phyloP scores from a whole-genome alignment of 53 echinoderm and acorn worm species.

The Hippasteria phrygiana region DNA sequence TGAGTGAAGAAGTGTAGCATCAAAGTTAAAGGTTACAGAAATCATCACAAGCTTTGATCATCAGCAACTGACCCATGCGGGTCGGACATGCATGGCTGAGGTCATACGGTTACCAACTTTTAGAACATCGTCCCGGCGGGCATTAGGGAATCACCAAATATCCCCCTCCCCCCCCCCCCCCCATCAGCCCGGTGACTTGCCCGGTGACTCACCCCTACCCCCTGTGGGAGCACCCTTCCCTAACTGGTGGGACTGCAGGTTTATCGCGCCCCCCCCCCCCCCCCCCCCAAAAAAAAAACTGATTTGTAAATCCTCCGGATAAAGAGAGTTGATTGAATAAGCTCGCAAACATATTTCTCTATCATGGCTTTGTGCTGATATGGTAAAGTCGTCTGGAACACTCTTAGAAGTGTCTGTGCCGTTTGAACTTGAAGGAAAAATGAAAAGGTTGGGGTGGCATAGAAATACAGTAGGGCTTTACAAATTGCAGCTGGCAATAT shows the following conservation, averaged over 20 bases:
- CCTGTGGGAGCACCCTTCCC: neutral
- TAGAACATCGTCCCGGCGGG: neutral
- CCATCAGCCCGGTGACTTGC: neutral
- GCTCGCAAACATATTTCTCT: slow-evolving; percentile 2
- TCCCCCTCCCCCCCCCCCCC: neutral
- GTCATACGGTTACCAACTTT: neutral
- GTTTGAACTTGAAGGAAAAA: no score
- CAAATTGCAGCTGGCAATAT: no score
- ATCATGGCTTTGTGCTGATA: neutral
- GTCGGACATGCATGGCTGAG: slow-evolving; percentile 2
- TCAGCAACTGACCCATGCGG: neutral
- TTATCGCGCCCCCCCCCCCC: neutral
- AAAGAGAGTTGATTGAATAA: slow-evolving; percentile 43
- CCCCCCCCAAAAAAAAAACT: slow-evolving; percentile 4
- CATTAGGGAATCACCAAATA: slow-evolving; percentile 23
- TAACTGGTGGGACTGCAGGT: neutral
- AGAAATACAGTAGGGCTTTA: no score
- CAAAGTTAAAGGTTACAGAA: neutral
- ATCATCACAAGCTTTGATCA: neutral
- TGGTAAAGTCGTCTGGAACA: no score
- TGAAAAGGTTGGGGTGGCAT: no score
- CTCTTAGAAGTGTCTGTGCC: no score
- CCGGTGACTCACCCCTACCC: slow-evolving; percentile 23
- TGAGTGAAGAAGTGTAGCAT: no score
- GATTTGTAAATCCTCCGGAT: slow-evolving; percentile 39